These are phyloP conservation scores for Eilema caniola DNA, from an alignment of 2,888 invertebrate genomes.

Conservation along the genomic window DNA sequence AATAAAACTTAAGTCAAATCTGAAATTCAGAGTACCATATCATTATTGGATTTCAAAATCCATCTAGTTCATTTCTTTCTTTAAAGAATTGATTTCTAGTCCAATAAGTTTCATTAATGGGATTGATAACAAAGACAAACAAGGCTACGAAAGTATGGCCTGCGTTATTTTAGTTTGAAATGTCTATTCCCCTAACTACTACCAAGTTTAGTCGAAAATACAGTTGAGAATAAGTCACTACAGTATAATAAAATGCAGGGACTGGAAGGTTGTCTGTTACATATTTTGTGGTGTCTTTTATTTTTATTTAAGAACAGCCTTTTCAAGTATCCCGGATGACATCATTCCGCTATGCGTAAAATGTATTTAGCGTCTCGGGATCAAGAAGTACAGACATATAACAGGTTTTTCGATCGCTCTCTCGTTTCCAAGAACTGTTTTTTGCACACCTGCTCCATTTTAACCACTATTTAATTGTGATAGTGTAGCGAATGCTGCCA, in stretches of 20 bases:
- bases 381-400: conserved; percentile 54
- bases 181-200: not conserved
- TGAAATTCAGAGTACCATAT: no score
- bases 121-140: no score
- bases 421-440: conserved; percentile 71
- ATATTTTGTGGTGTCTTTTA: conserved; percentile 17
- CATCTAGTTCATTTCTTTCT: no score
- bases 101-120: no score
- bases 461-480: conserved; percentile 70
- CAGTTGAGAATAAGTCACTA: not conserved
- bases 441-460: conserved; percentile 77
- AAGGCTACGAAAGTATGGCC: no score
- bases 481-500: conserved; percentile 65
- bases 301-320: conserved; percentile 40
- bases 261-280: not conserved
- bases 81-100: no score
- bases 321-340: conserved; percentile 61
- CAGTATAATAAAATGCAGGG: not conserved
- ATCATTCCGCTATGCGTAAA: conserved; percentile 60
- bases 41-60: no score
- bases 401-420: conserved; percentile 73
- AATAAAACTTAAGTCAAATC: no score
- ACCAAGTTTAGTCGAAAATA: not conserved
- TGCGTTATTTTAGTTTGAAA: no score
- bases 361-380: conserved; percentile 53